Evolutionary conservation across 1,140 invertebrate genomes (phyloP), one percentile per base, ranked within the genome.

Genomic region (Rhyzopertha dominica): DNA sequence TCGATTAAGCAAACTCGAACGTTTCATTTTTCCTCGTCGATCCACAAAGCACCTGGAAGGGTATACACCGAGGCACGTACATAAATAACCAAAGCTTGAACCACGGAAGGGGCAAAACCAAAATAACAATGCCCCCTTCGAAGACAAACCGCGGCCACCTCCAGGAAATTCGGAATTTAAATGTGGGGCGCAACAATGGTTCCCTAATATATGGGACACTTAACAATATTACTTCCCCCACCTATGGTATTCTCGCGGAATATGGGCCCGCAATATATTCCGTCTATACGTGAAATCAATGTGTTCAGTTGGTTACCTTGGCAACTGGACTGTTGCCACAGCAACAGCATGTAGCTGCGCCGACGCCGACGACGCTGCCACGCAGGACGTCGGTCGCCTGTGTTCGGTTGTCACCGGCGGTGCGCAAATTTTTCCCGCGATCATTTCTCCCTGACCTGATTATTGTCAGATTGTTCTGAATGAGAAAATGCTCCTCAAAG

Each of bases 221-320:
- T 54, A 58, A 53, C 58, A 54, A 52, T 59, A 59, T 61, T 59
- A 56, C 30, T 41, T 29, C 46, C 40, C 39, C 41, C 39, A 19
- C 47, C 37, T 35, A 34, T 38, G 19, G 32, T 10, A 23, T 44
- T 48, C 38, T 22, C 43, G 34, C 50, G 45, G 54, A 60, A 61
- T 61, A 63, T 60, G 54, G 61, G n/a, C n/a, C 59, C 48, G 59
- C 61, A 61, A 63, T 63, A 63, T 63, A 65, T 65, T 59, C 47
- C 58, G 63, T 65, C 63, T 65, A 65, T 65, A 65, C 61, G 61
- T 62, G 63, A 65, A 65, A 65, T 65, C 63, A 62, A 65, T 65
- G 63, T 61, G 58, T 62, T 59, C 58, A 49, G 54, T 56, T 47
- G 52, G 58, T 61, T 55, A 51, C 55, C 49, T 54, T 39, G 59